Conservation (phyloP, 1,140 invertebrate species). For the Dendrolimus kikuchii region DNA sequence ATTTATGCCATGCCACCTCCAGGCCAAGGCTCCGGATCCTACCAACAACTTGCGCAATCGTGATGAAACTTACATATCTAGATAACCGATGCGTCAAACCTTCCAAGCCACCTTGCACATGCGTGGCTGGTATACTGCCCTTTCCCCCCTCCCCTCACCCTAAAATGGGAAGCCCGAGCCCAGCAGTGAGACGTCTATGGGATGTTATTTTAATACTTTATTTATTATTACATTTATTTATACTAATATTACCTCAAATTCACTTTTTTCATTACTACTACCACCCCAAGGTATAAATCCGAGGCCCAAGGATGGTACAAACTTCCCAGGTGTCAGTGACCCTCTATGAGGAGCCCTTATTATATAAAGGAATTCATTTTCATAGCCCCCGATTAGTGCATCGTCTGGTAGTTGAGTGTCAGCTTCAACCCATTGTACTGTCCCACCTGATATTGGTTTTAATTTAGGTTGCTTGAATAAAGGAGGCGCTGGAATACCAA, state of each 20-base stretch:
- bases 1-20: too few relatives aligned
- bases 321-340: conserved; percentile 80
- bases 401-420: conserved; percentile 73
- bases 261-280: conserved; percentile 75
- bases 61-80: too few relatives aligned
- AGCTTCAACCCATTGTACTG: conserved; percentile 25
- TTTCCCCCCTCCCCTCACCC: too few relatives aligned
- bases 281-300: conserved; percentile 85
- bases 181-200: too few relatives aligned
- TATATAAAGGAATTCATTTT: conserved; percentile 77
- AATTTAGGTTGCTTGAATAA: conserved; percentile 13
- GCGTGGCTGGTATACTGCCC: too few relatives aligned
- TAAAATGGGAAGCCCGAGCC: too few relatives aligned
- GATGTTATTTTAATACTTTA: too few relatives aligned
- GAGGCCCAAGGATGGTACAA: conserved; percentile 76
- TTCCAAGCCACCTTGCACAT: too few relatives aligned
- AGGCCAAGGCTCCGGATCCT: too few relatives aligned
- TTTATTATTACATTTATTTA: too few relatives aligned
- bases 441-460: conserved; percentile 19
- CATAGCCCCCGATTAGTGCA: conserved; percentile 79
- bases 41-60: too few relatives aligned
- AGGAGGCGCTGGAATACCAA: conserved; percentile 30
- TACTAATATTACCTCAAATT: conserved; percentile 76
- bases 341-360: conserved; percentile 74
- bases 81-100: too few relatives aligned